A percentile compares a stretch with the other conserved stretches of the same genome.
Conservation (phyloP, 2,797 vertebrate genomes). For the Myotis vivesi region DNA sequence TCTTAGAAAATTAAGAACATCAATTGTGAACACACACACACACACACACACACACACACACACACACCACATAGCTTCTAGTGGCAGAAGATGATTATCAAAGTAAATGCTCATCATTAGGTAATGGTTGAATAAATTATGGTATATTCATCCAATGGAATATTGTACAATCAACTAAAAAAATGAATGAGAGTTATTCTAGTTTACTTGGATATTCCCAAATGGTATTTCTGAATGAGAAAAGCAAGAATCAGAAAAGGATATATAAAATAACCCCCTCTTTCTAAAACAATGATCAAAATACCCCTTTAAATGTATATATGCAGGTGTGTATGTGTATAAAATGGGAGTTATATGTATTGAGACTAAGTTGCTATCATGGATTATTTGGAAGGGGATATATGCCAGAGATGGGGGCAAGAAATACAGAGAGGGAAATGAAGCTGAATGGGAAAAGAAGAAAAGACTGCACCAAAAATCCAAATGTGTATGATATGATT, state of each 20-base stretch:
- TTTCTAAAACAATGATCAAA: slow-evolving; percentile 49
- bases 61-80: not conserved
- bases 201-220: slow-evolving; percentile 26
- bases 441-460: slow-evolving; percentile 43
- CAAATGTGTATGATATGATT: slow-evolving; percentile 23
- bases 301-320: not conserved
- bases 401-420: not conserved
- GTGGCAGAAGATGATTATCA: slow-evolving; percentile 14
- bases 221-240: slow-evolving; percentile 46
- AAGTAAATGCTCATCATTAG: slow-evolving; percentile 5
- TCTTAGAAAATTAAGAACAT: slow-evolving; percentile 56
- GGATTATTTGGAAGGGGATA: slow-evolving; percentile 30
- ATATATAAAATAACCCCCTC: slow-evolving; percentile 1
- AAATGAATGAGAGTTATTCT: not conserved
- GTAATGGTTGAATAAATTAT: slow-evolving; percentile 42
- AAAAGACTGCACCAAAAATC: slow-evolving; percentile 16
- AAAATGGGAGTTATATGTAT: not conserved
- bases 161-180: slow-evolving; percentile 22
- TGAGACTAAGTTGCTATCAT: slow-evolving; percentile 25
- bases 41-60: not conserved
- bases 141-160: not conserved
- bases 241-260: slow-evolving; percentile 46
- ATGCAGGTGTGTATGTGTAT: not conserved
- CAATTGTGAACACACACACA: not conserved
- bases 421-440: not conserved